Evolutionary conservation across 2,797 vertebrate genomes (phyloP), one percentile per base, ranked within the genome.

Genomic region (Sebastes wilsoni): DNA sequence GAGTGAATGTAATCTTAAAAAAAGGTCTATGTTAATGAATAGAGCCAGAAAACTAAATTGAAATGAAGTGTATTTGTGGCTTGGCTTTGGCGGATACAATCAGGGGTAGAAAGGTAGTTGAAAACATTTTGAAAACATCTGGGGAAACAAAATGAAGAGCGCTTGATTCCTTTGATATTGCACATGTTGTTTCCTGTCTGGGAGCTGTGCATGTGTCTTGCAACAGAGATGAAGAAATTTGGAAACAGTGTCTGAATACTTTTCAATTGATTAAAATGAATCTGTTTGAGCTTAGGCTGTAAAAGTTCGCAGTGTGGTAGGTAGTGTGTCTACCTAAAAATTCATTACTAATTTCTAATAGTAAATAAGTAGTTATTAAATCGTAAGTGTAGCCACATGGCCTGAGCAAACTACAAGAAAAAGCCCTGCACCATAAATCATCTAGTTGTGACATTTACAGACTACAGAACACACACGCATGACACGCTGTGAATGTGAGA

Each of bases 391-490:
- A 60, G 64, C 82, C 71, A 88, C 77, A 86, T 76, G 78, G 71
- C 34, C 38, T 66, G 67, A 62, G 77, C 61, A 84, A 81, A 85
- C 77, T 75, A 34, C 75, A 84, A 77, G 64, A 75, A 87, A 84
- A 72, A 71, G 46, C 64, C 25, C 27, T 27, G 25, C 58, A 23
- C 68, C 64, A 85, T 90, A 86, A 90, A 85, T 93, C 80, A 85
- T 89, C 61, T 75, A 59, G 78, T 55, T 73, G 75, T 84, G 82
- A 90, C 83, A 88, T 91, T 90, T 88, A 92, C 76, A 84, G 79
- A 85, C 77, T 87, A 69, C 54, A 86, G 68, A 87, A 87, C 81
- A 87, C 90, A 88, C 74, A 74, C 0, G 10, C 76, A 81, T 65
- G 75, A 90, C 86, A 90, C 80, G 46, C 76, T 59, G 87, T 56